Percentiles rank a stretch among this genome's conserved stretches.
Conservation (phyloP, 2,113 vertebrate species). For the Charina bottae region DNA sequence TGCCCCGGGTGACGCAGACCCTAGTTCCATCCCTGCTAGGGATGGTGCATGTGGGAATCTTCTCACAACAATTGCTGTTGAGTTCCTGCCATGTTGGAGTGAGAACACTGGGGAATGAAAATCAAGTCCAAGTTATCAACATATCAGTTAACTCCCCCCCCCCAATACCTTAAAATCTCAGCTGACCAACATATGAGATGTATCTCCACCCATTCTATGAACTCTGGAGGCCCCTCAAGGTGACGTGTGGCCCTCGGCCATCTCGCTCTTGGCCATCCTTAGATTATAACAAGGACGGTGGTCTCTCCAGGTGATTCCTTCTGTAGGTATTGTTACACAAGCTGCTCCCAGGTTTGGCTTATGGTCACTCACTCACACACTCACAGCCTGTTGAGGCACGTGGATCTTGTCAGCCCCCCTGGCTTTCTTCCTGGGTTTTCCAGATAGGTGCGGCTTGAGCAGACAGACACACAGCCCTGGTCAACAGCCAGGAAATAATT, state of each 20-base stretch:
- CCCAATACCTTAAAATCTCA: neutral
- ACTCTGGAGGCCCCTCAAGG: neutral
- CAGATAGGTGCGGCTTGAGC: too few relatives aligned
- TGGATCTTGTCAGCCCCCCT: too few relatives aligned
- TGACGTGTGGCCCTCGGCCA: neutral
- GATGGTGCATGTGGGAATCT: too few relatives aligned
- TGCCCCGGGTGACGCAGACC: too few relatives aligned
- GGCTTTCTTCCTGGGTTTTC: too few relatives aligned
- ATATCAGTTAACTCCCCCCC: neutral
- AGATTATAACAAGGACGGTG: neutral
- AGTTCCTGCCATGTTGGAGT: neutral
- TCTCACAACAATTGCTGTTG: neutral
- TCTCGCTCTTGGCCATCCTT: neutral
- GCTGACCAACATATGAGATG: neutral
- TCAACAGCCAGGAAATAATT: too few relatives aligned
- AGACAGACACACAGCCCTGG: too few relatives aligned
- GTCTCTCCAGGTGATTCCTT: neutral
- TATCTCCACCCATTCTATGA: neutral
- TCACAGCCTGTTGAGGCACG: too few relatives aligned
- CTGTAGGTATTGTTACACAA: too few relatives aligned
- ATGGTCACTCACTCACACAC: too few relatives aligned
- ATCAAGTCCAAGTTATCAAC: neutral
- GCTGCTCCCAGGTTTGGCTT: too few relatives aligned
- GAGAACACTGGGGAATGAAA: neutral
- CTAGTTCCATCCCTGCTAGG: too few relatives aligned